A percentile compares a stretch with the other conserved stretches of the same genome.
phyloP scores from a whole-genome alignment of 2,888 invertebrate species.

The Barypeithes pellucidus region DNA sequence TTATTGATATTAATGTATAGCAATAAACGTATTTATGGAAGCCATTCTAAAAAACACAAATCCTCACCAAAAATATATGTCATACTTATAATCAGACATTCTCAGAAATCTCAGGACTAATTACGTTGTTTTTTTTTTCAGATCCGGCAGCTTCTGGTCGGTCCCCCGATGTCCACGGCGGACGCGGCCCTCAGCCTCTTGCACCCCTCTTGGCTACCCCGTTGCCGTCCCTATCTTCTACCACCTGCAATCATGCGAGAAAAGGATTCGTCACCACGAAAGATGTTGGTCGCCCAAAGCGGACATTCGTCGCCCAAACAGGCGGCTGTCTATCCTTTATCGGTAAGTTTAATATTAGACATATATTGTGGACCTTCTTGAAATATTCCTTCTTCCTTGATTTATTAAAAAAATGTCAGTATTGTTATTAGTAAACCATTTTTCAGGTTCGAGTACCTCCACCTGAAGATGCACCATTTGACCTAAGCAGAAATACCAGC shows the following conservation, averaged over 20 bases:
- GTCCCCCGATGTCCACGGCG: slow-evolving; percentile 81
- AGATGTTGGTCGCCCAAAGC: slow-evolving; percentile 79
- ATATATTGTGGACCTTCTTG: too few species aligned
- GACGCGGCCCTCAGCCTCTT: slow-evolving; percentile 71
- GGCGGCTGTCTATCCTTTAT: slow-evolving; percentile 81
- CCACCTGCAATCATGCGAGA: slow-evolving; percentile 84
- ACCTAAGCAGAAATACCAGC: slow-evolving; percentile 74
- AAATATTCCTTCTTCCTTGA: too few species aligned
- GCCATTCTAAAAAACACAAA: too few species aligned
- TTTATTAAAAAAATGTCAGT: too few species aligned
- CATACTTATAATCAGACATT: too few species aligned
- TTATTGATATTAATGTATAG: too few species aligned
- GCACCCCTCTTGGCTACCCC: slow-evolving; percentile 59
- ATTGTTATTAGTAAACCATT: not conserved
- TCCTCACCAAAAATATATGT: too few species aligned
- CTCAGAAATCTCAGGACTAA: not conserved
- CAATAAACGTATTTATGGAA: too few species aligned
- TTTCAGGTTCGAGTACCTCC: slow-evolving; percentile 72
- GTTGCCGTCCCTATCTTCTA: slow-evolving; percentile 71
- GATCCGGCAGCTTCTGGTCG: slow-evolving; percentile 56
- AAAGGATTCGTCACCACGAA: slow-evolving; percentile 93
- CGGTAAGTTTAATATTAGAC: slow-evolving; percentile 67
- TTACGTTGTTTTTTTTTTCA: slow-evolving; percentile 54
- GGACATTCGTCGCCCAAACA: slow-evolving; percentile 82
- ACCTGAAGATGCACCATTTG: slow-evolving; percentile 77